Conservation (phyloP, 2,113 vertebrate species). For the Oxyruncus cristatus region DNA sequence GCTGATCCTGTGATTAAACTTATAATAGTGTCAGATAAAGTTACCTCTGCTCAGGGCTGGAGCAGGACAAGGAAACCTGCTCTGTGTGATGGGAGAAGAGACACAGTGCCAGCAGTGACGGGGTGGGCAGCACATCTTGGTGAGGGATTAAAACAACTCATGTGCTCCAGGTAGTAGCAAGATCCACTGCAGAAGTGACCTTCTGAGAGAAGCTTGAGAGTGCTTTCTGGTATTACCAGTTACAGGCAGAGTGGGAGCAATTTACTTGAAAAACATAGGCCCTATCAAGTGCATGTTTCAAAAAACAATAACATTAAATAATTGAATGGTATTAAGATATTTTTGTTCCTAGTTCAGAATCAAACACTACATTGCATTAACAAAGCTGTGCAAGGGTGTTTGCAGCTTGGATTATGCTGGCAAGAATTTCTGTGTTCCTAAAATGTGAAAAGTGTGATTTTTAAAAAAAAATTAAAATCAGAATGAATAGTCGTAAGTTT, state of each 20-base stretch:
- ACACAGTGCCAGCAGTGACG: neutral
- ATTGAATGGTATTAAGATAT: neutral
- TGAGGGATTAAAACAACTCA: neutral
- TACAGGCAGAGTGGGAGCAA: neutral
- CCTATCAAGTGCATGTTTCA: rapidly evolving
- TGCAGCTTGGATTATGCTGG: neutral
- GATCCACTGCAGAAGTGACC: neutral
- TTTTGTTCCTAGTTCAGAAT: neutral
- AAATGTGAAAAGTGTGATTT: neutral
- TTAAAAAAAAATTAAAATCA: neutral
- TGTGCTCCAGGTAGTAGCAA: neutral
- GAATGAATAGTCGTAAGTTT: neutral
- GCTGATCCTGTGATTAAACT: neutral
- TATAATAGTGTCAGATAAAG: neutral
- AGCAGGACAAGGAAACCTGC: neutral
- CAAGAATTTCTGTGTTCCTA: neutral
- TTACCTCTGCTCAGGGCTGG: neutral
- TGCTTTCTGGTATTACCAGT: neutral
- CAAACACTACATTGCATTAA: neutral
- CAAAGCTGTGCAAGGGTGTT: neutral
- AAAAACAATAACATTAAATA: neutral
- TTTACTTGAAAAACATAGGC: neutral
- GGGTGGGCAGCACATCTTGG: neutral
- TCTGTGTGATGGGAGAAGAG: neutral
- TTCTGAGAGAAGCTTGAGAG: neutral